Conservation (phyloP, 2,888 invertebrate species). For the Urechis unicinctus region DNA sequence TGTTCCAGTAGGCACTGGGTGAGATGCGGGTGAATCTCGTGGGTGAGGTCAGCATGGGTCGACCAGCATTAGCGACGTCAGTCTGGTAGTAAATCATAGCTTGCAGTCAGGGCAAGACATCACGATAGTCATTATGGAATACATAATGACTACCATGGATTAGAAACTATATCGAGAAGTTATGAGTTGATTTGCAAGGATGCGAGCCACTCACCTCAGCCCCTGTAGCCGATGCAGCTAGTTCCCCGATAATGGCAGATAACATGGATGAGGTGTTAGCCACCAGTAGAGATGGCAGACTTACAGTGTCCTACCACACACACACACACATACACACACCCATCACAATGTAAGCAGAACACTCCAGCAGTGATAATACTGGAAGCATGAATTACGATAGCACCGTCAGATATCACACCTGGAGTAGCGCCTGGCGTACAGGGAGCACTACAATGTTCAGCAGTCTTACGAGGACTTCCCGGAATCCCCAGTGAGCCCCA, state of each 20-base stretch:
- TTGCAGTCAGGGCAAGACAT: not conserved
- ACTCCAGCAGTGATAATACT: no score
- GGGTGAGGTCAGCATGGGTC: slow-evolving; percentile 77
- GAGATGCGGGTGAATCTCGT: slow-evolving; percentile 86
- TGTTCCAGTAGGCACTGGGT: slow-evolving; percentile 88
- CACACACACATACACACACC: no score
- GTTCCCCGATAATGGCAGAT: slow-evolving; percentile 78
- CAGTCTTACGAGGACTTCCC: slow-evolving; percentile 76
- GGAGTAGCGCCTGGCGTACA: slow-evolving; percentile 58
- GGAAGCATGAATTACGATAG: not conserved
- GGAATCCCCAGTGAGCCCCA: slow-evolving; percentile 60
- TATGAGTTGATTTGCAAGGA: not conserved
- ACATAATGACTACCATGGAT: not conserved
- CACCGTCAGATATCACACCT: slow-evolving; percentile 6
- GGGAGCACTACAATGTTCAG: slow-evolving; percentile 77
- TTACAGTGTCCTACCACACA: slow-evolving; percentile 25
- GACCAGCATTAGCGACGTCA: slow-evolving; percentile 68
- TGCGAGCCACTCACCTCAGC: slow-evolving; percentile 56
- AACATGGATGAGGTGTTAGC: slow-evolving; percentile 56
- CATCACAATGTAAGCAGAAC: no score
- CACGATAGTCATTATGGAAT: not conserved
- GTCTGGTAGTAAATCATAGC: slow-evolving; percentile 49
- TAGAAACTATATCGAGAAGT: no score
- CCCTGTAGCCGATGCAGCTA: slow-evolving; percentile 69
- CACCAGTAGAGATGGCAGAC: slow-evolving; percentile 53